phyloP scores from a whole-genome alignment of 2,113 vertebrate genomes.

The Pseudolaguvia tuberculata region DNA sequence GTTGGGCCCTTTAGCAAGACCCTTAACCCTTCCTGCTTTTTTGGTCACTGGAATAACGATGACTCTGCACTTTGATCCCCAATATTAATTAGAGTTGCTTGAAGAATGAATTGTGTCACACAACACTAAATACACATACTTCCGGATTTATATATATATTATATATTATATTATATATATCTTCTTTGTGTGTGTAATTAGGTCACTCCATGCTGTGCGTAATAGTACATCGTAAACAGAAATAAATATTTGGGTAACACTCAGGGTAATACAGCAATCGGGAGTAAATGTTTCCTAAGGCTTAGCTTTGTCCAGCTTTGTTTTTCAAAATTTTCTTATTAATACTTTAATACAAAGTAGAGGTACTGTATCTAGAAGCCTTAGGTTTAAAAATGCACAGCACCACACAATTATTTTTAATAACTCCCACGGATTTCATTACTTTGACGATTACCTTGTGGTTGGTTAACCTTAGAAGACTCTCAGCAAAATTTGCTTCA shows the following conservation, averaged over 20 bases:
- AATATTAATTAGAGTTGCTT: too few species aligned
- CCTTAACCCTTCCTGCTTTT: too few species aligned
- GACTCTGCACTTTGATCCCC: too few species aligned
- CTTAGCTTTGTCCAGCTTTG: conserved; percentile 22
- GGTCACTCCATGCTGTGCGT: neutral
- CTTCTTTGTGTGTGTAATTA: conserved; percentile 3
- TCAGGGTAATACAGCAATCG: too few species aligned
- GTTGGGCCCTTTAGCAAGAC: too few species aligned
- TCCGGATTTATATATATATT: neutral
- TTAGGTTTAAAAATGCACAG: neutral
- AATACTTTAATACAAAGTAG: neutral
- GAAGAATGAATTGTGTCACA: neutral
- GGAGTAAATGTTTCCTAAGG: conserved; percentile 16
- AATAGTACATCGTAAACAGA: conserved; percentile 18
- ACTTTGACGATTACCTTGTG: neutral
- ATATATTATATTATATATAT: too few species aligned
- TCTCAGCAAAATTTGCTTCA: neutral
- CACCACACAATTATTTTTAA: neutral
- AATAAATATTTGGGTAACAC: neutral
- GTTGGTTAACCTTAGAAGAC: neutral
- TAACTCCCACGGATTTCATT: neutral
- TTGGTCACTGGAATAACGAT: too few species aligned
- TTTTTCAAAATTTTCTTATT: neutral
- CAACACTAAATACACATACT: neutral
- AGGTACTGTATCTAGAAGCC: neutral